Conservation (phyloP, 2,113 vertebrate species). For the Alligator mississippiensis region DNA sequence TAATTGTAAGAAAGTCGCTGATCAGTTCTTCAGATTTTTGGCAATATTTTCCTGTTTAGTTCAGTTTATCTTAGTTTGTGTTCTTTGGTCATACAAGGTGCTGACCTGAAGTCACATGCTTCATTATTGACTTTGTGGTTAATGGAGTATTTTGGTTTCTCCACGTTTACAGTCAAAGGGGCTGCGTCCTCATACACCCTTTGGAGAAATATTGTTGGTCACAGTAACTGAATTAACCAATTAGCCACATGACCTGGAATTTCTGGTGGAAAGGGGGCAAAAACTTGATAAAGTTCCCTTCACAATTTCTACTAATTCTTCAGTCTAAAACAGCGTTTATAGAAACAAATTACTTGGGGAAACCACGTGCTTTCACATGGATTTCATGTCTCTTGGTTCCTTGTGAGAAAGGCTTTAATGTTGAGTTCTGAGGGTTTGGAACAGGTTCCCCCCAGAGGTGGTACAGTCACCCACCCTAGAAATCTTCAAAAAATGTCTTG, state of each 20-base stretch:
- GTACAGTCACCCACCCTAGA: too few species aligned
- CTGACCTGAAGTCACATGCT: background rate
- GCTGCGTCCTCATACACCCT: background rate
- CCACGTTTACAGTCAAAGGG: background rate
- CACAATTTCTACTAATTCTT: too few species aligned
- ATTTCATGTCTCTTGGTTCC: background rate
- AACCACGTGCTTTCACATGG: background rate
- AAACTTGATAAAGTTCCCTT: too few species aligned
- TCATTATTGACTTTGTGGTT: background rate
- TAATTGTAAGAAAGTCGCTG: background rate
- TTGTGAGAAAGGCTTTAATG: background rate
- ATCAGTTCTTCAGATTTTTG: background rate
- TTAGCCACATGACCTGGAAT: background rate
- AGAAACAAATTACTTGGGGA: too few species aligned
- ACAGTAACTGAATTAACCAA: background rate
- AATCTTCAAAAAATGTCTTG: too few species aligned
- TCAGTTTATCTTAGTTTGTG: background rate
- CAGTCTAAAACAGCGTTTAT: too few species aligned
- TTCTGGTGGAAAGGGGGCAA: background rate
- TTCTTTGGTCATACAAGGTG: background rate
- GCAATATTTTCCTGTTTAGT: background rate
- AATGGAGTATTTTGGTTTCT: background rate
- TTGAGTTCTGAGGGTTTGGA: too few species aligned
- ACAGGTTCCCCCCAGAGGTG: too few species aligned
- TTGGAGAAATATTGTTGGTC: background rate